These are phyloP conservation scores for Urocitellus parryii DNA, from an alignment of 2,113 vertebrate species.

Conservation along the genomic window DNA sequence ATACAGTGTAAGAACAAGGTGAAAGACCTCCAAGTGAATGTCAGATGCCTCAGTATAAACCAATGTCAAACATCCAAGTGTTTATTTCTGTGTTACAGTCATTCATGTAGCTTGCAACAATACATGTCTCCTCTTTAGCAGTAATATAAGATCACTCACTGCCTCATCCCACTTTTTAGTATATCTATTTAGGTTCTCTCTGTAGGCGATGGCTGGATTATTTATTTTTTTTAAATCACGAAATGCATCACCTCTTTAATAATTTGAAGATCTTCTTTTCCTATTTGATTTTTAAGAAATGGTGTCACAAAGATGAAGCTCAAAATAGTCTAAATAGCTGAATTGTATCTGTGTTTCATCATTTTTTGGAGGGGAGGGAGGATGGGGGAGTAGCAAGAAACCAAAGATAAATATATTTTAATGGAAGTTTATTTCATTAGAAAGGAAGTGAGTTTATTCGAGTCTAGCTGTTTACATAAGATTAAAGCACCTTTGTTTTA, in stretches of 20 bases:
- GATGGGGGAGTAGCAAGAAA: not conserved
- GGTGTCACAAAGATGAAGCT: not conserved
- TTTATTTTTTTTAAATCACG: conserved; percentile 10
- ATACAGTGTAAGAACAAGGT: not conserved
- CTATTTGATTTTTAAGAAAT: conserved; percentile 4
- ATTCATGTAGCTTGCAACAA: not conserved
- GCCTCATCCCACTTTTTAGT: not conserved
- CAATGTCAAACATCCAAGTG: not conserved
- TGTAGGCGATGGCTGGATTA: not conserved
- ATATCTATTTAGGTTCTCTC: not conserved
- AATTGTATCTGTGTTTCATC: not conserved
- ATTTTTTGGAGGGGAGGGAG: not conserved
- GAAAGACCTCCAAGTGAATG: conserved; percentile 35
- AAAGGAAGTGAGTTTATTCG: not conserved
- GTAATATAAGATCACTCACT: not conserved
- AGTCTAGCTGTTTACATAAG: not conserved
- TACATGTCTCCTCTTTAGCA: not conserved
- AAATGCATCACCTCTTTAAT: not conserved
- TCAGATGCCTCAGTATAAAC: not conserved
- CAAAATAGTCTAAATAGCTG: not conserved
- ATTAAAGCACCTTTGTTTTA: not conserved
- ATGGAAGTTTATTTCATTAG: not conserved
- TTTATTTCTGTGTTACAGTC: not conserved
- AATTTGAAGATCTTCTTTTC: not conserved
- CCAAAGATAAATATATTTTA: not conserved